phyloP scores from a whole-genome alignment of 2,888 invertebrate genomes.

The Morpho helenor region DNA sequence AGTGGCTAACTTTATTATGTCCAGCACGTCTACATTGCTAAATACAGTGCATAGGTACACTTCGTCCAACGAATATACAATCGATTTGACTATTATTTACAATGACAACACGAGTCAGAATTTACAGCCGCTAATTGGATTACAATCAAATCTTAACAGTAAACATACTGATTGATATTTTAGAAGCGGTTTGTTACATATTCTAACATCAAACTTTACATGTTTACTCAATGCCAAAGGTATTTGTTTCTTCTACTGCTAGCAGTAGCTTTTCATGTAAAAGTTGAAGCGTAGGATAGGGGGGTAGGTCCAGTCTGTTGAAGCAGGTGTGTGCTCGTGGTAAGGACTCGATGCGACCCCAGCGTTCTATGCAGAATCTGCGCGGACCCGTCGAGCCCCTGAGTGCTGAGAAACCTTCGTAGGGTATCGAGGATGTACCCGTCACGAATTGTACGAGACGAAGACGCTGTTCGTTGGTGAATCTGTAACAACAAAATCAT shows the following conservation, averaged over 20 bases:
- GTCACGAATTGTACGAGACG: constrained; percentile 97
- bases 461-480: constrained; percentile 96
- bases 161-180: constrained; percentile 1
- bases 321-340: constrained; percentile 99
- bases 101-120: constrained; percentile 37
- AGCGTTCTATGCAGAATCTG: constrained; percentile 97
- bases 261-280: constrained; percentile 94
- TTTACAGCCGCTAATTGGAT: constrained; percentile 22
- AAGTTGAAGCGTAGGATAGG: constrained; percentile 95
- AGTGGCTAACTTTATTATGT: constrained; percentile 51
- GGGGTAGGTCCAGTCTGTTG: constrained; percentile 97
- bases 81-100: constrained; percentile 65
- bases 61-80: constrained; percentile 49
- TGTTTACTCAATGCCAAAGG: constrained; percentile 94
- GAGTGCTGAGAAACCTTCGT: constrained; percentile 97
- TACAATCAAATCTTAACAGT: constrained; percentile 14
- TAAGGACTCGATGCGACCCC: constrained; percentile 96
- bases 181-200: constrained; percentile 4
- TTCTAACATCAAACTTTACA: not conserved
- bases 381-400: constrained; percentile 97
- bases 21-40: constrained; percentile 50
- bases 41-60: constrained; percentile 37
- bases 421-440: constrained; percentile 98
- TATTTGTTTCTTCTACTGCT: constrained; percentile 97
- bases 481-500: constrained; percentile 67